These are phyloP conservation scores for Danio kyathit DNA, from an alignment of 2,797 vertebrate species.

Conservation along the genomic window DNA sequence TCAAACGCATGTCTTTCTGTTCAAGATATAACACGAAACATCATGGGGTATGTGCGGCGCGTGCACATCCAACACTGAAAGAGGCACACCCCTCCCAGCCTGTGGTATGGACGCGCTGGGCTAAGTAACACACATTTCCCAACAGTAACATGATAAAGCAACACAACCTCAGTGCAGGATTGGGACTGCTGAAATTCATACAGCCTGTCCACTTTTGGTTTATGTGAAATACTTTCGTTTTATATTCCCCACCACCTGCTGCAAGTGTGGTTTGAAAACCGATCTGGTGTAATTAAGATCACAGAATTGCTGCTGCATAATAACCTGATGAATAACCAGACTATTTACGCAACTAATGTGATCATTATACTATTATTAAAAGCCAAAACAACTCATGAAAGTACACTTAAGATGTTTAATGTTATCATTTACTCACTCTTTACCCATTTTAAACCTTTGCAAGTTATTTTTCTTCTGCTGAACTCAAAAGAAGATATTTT, in stretches of 20 bases:
- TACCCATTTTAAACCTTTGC: no score
- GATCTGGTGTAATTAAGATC: background rate
- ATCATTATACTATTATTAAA: background rate
- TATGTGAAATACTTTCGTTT: background rate
- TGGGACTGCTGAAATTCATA: background rate
- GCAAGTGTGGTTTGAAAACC: background rate
- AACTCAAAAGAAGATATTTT: no score
- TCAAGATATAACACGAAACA: constrained; percentile 29
- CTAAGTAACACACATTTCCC: constrained; percentile 31
- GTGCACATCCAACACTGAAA: constrained; percentile 11
- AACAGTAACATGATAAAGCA: constrained; percentile 40
- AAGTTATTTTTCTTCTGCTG: no score
- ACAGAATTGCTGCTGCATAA: background rate
- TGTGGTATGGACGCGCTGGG: background rate
- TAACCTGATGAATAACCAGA: background rate
- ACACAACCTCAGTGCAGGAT: constrained; percentile 7
- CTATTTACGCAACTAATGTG: background rate
- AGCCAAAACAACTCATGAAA: background rate
- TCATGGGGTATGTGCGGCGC: background rate
- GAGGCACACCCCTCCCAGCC: constrained; percentile 1
- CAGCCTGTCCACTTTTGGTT: constrained; percentile 6
- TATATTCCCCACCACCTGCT: constrained; percentile 13
- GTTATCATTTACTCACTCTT: background rate
- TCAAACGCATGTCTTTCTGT: background rate
- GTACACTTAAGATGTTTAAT: background rate